Evolutionary conservation across 2,797 vertebrate species (phyloP).

Genomic region (Graptemys geographica): DNA sequence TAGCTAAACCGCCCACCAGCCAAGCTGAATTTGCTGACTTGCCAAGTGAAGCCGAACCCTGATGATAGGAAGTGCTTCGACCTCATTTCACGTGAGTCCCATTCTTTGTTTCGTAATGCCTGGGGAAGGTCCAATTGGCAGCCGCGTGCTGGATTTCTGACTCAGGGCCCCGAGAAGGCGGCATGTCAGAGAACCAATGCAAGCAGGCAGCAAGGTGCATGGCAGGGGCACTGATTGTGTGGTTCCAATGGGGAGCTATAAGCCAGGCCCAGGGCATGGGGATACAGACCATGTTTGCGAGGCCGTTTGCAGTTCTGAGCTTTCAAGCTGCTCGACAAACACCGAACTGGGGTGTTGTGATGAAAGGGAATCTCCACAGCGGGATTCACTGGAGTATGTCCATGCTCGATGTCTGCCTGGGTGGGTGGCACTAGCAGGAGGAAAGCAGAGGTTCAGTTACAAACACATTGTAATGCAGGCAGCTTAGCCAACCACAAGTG

Average conservation of each 20-base stretch:
- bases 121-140: fast-evolving
- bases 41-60: conserved; percentile 88
- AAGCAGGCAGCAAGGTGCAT: background rate
- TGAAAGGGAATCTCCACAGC: background rate
- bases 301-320: background rate
- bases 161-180: background rate
- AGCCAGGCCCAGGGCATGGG: too few species aligned
- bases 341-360: background rate
- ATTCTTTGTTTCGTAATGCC: background rate
- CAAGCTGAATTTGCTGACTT: conserved; percentile 90
- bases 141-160: background rate
- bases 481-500: background rate
- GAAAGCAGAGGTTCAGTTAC: background rate
- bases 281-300: background rate
- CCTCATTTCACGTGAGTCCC: conserved; percentile 86
- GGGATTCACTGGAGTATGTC: background rate
- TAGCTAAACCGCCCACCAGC: conserved; percentile 86
- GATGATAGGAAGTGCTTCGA: conserved; percentile 92
- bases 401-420: background rate
- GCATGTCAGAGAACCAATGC: background rate
- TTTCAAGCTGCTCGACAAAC: background rate
- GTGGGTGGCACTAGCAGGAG: background rate
- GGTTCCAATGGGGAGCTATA: background rate
- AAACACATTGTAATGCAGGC: background rate
- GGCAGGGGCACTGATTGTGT: background rate